Percentiles rank a stretch among this genome's conserved stretches.
Conservation (phyloP, 1,140 invertebrate species). For the Bombus impatiens region DNA sequence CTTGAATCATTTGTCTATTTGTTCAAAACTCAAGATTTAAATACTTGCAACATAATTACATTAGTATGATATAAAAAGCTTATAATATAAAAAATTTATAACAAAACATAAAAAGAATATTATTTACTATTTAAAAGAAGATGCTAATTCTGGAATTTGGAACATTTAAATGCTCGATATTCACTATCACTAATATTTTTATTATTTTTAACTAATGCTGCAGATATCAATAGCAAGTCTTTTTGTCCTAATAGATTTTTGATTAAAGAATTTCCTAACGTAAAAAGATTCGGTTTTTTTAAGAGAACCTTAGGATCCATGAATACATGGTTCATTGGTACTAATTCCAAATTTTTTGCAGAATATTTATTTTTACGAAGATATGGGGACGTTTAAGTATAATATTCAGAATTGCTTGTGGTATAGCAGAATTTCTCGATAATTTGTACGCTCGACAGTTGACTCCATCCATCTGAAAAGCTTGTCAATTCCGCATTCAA, state of each 20-base stretch:
- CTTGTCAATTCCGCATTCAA: constrained; percentile 77
- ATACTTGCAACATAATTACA: too few species aligned
- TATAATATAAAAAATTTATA: too few species aligned
- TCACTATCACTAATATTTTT: too few species aligned
- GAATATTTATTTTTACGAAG: neutral
- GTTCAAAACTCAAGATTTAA: neutral
- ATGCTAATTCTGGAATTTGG: neutral
- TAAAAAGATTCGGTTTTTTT: neutral
- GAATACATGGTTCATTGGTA: neutral
- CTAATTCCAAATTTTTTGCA: neutral
- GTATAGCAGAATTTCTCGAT: constrained; percentile 42
- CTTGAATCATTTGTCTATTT: neutral
- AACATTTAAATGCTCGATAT: neutral
- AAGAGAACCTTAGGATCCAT: neutral
- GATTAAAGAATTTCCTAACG: neutral
- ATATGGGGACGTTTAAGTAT: neutral
- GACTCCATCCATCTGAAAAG: constrained; percentile 73
- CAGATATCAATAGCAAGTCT: neutral
- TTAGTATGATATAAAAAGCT: neutral
- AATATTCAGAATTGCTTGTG: neutral
- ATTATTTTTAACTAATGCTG: neutral
- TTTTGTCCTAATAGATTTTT: neutral
- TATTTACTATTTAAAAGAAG: neutral
- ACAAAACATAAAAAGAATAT: too few species aligned
- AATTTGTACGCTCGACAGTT: constrained; percentile 62